Evolutionary conservation across 2,113 vertebrate species (phyloP).

Genomic region (Salvelinus sp.): DNA sequence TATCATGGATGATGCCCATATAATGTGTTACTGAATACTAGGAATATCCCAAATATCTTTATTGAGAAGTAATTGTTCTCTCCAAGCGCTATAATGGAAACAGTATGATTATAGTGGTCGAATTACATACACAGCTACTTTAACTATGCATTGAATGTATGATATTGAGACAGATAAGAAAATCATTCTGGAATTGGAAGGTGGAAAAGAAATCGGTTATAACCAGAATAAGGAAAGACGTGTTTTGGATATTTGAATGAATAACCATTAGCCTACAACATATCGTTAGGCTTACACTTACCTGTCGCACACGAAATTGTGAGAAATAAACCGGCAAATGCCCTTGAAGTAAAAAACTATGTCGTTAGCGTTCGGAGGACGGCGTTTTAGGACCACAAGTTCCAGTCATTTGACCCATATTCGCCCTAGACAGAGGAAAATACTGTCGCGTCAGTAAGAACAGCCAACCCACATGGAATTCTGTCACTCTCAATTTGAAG

Average conservation of each 20-base stretch:
- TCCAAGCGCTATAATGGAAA: background rate
- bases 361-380: background rate
- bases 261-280: background rate
- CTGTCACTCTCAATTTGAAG: slow-evolving; percentile 25
- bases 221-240: background rate
- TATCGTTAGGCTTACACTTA: background rate
- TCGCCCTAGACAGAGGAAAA: background rate
- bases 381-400: background rate
- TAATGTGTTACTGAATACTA: slow-evolving; percentile 5
- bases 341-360: too few species aligned
- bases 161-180: slow-evolving; percentile 60
- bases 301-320: background rate
- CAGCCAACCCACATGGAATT: slow-evolving; percentile 22
- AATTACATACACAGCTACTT: slow-evolving; percentile 56
- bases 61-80: slow-evolving; percentile 13
- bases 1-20: background rate
- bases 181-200: slow-evolving; percentile 39
- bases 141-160: slow-evolving; percentile 83
- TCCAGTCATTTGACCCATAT: background rate
- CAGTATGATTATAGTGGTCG: too few species aligned
- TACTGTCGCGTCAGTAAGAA: slow-evolving; percentile 20
- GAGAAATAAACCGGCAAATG: too few species aligned
- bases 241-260: background rate
- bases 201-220: slow-evolving; percentile 15
- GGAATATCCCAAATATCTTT: too few species aligned